Evolutionary conservation across 1,140 invertebrate species (phyloP).

Genomic region (Aphaenogaster ashmeadi): DNA sequence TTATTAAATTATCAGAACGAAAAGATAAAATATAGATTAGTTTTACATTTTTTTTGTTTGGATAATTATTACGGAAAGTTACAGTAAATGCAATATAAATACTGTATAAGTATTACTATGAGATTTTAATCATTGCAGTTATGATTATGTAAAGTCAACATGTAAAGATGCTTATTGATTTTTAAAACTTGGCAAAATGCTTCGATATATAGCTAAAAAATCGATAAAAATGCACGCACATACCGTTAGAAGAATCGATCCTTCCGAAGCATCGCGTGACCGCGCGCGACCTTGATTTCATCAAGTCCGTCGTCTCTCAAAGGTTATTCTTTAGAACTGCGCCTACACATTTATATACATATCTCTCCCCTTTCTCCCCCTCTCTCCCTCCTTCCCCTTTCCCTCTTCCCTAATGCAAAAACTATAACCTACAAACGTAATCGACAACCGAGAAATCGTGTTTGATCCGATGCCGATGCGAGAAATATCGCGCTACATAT

Average conservation of each 20-base stretch:
- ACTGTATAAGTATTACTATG: not conserved
- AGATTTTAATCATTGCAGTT: not conserved
- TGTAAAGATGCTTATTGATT: not conserved
- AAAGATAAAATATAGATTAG: not conserved
- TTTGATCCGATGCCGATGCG: not conserved
- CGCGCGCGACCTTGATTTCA: conserved; percentile 21
- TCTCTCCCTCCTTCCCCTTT: not conserved
- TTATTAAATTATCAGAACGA: not conserved
- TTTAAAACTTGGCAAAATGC: not conserved
- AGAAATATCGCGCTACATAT: not conserved
- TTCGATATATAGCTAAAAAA: not conserved
- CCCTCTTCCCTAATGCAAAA: not conserved
- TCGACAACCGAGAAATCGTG: not conserved
- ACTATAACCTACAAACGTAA: conserved; percentile 24
- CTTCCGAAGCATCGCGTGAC: conserved; percentile 4
- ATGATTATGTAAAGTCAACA: not conserved
- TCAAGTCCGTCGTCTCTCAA: conserved; percentile 26
- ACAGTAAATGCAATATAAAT: not conserved
- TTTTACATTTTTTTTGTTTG: not conserved
- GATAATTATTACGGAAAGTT: not conserved
- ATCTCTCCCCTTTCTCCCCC: not conserved
- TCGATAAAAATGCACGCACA: not conserved
- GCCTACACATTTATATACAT: conserved; percentile 40
- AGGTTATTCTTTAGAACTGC: conserved; percentile 5
- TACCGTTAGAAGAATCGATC: not conserved